A percentile compares a stretch with the other conserved stretches of the same genome.
Conservation (phyloP, 2,113 vertebrate genomes). For the Chionomys nivalis region DNA sequence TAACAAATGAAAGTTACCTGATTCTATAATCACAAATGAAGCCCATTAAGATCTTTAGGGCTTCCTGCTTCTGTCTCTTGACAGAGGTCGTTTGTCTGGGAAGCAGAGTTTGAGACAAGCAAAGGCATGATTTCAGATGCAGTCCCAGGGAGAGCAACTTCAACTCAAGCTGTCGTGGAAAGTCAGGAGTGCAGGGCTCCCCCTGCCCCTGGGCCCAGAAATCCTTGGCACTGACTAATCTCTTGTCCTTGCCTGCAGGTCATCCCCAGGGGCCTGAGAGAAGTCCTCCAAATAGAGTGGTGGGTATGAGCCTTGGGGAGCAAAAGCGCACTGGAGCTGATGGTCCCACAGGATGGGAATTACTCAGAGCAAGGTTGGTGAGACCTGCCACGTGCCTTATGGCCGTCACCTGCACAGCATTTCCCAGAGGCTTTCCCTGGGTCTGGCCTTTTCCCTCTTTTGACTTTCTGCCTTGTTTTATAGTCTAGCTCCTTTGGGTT, state of each 20-base stretch:
- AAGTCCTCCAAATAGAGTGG: not conserved
- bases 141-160: not conserved
- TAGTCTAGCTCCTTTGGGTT: not conserved
- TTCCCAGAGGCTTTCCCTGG: not conserved
- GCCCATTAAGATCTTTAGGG: not conserved
- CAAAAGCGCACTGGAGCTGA: rapidly evolving
- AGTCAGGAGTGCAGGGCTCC: not conserved
- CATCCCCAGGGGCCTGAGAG: no score
- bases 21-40: not conserved
- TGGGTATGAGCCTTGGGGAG: not conserved
- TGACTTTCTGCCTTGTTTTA: not conserved
- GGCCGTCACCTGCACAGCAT: not conserved
- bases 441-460: not conserved
- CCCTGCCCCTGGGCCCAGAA: not conserved
- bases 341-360: not conserved
- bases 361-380: rapidly evolving
- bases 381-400: rapidly evolving
- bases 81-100: not conserved
- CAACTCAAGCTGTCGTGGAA: no score
- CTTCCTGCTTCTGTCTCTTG: not conserved
- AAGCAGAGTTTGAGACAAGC: not conserved
- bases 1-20: not conserved
- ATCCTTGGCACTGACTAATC: not conserved
- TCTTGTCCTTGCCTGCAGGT: not conserved
- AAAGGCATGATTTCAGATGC: not conserved